Conservation (phyloP, 1,140 invertebrate species). For the fruit fly (Drosophila melanogaster) region DNA sequence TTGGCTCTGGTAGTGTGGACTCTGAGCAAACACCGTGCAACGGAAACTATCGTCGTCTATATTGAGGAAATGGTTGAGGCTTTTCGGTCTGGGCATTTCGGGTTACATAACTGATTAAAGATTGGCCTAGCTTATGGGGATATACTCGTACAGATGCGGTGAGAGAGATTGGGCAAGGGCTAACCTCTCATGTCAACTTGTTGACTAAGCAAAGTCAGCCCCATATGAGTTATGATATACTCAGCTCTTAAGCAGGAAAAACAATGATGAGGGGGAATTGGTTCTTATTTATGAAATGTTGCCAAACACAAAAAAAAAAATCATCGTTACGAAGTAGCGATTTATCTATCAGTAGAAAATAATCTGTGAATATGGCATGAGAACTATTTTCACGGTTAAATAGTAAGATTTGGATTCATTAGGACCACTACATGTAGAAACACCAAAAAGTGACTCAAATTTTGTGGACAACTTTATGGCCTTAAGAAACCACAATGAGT, state of each 20-base stretch:
- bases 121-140: conserved; percentile 43
- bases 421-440: too few relatives aligned
- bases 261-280: conserved; percentile 36
- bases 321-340: neutral
- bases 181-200: conserved; percentile 41
- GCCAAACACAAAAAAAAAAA: neutral
- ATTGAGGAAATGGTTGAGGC: conserved; percentile 42
- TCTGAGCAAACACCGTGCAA: conserved; percentile 52
- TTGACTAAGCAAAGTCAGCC: conserved; percentile 47
- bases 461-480: neutral
- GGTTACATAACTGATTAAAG: conserved; percentile 51
- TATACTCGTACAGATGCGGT: conserved; percentile 31
- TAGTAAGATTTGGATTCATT: neutral
- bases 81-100: conserved; percentile 24
- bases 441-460: neutral
- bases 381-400: too few relatives aligned
- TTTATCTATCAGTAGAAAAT: conserved; percentile 13
- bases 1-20: conserved; percentile 30
- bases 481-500: conserved; percentile 22
- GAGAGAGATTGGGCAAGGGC: conserved; percentile 14
- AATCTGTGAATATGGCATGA: neutral
- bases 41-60: conserved; percentile 61
- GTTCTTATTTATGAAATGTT: conserved; percentile 8
- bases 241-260: conserved; percentile 30
- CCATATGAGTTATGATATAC: conserved; percentile 46